Base-by-base conservation (phyloP, 2,797 vertebrate genomes). In the Hephaestus fuliginosus region DNA sequence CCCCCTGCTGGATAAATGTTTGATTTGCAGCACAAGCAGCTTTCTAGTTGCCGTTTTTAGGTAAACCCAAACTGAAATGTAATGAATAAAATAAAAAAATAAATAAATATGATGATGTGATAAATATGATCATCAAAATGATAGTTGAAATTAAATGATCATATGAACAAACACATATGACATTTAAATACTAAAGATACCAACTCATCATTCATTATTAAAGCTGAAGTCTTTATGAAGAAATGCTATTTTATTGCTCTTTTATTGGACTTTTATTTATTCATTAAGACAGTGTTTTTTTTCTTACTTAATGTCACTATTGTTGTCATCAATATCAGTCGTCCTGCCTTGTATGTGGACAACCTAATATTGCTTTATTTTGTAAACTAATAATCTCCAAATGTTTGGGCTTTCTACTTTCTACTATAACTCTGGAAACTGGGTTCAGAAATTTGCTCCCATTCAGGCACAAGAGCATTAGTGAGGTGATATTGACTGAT, bases 1-100 rank as follows among this genome's bases (percentile, higher is more conserved):
- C 58, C 80, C 63, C 7, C 84, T 83, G 14, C 66, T 86, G 83
- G 83, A 70, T 9, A 5, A 56, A n/a, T 11, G 0, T 2, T 3
- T 48, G 11, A 67, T 18, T 18, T 65, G 48, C 68, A 76, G 10
- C 1, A 17, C 17, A 68, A 25, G 25, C 6, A 11, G 41, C 11
- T 28, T 25, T 2, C 13, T 5, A 14, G 13, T 58, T 9, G 0
- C 22, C 14, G 9, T 10, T 39, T 60, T 70, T 5, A 17, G 30
- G 30, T 33, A 3, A 33, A 33, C 30, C 30, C 30, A 33, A 33
- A 33, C 30, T 33, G 30, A 5, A 33, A 0, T 33, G 30, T 3
- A 33, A 33, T 33, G 5, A 33, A 5, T 33, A 3, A 3, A 33
- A 33, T 33, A 33, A 33, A 33, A 33, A 33, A 3, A 33, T 5